phyloP scores from a whole-genome alignment of 1,140 invertebrate genomes.

The Pseudomyrmex concolor region DNA sequence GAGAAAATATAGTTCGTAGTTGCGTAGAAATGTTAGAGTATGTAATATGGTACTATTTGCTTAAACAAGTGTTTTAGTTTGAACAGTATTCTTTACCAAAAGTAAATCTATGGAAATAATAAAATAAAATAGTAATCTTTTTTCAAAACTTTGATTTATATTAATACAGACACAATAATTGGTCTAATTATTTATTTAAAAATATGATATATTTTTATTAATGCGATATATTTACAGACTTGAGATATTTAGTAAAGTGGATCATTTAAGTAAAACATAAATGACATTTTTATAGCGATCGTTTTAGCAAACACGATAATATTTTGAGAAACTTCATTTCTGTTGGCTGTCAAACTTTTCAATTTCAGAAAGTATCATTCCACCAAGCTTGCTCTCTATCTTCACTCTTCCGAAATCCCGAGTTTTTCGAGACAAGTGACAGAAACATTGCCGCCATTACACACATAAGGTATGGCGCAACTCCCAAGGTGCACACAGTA shows the following conservation, averaged over 20 bases:
- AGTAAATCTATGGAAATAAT: neutral
- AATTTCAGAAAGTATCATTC: slow-evolving; percentile 28
- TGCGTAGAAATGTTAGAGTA: neutral
- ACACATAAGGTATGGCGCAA: slow-evolving; percentile 10
- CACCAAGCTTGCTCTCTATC: slow-evolving; percentile 1
- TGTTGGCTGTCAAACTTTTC: slow-evolving; percentile 23
- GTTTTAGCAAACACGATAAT: neutral
- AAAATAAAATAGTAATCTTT: too few relatives aligned
- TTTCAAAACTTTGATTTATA: neutral
- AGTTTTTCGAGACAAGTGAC: slow-evolving; percentile 27
- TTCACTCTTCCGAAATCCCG: slow-evolving; percentile 26
- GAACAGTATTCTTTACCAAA: neutral
- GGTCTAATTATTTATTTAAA: neutral
- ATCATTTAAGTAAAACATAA: neutral
- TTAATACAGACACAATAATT: neutral
- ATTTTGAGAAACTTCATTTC: neutral
- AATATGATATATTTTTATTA: neutral
- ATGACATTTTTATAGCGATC: neutral
- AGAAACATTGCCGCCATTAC: slow-evolving; percentile 56
- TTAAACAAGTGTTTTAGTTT: neutral
- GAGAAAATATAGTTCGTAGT: slow-evolving; percentile 2
- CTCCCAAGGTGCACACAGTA: slow-evolving; percentile 40
- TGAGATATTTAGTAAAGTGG: neutral
- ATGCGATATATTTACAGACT: neutral
- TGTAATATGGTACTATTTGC: neutral